Evolutionary conservation across 2,888 invertebrate genomes (phyloP), one percentile per base, ranked within the genome.

Genomic region (Caenorhabditis drosophilae): DNA sequence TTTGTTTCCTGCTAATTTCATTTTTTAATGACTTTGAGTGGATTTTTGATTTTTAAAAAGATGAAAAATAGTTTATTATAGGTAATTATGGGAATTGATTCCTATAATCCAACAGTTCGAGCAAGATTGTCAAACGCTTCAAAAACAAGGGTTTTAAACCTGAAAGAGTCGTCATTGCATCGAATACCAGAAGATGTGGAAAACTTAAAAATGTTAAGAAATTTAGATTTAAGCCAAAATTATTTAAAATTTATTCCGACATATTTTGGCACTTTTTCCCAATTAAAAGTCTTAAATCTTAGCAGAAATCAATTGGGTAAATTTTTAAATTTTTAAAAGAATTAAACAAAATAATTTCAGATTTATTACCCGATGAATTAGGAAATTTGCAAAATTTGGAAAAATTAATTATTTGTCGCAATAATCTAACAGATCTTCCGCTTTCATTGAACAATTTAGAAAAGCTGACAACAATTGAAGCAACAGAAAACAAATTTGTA

Each of bases 141-240:
- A 78, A 96, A 96, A 87, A 97, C 96, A 20, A 95, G 96, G 20
- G 91, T 93, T 31, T 87, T 96, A 66, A 93, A 93, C 84, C 87
- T 97, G 67, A 90, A 92, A 2, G 89, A 90, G 77, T 88, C 89
- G 59, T 91, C 91, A 79, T 86, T 97, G 49, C 91, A 91, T 75
- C 90, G 90, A 81, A 47, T 83, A 22, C 83, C 83, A 2, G 67
- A 71, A 7, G 59, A 67, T 23, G 44, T 76, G 9, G 57, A 66
- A 16, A 70, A 80, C 61, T 73, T 79, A 34, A 26, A 88, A 67
- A 85, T 89, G 50, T 85, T 98, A 57, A 89, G 97, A 73, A 94
- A 91, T 36, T 86, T 98, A 64, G 95, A 98, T 85, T 84, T 98
- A 52, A 94, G 95, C 0, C 90, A 92, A 74, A 98, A 98, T 86